Conservation (phyloP, 1,140 invertebrate species). For the Cephus cinctus region DNA sequence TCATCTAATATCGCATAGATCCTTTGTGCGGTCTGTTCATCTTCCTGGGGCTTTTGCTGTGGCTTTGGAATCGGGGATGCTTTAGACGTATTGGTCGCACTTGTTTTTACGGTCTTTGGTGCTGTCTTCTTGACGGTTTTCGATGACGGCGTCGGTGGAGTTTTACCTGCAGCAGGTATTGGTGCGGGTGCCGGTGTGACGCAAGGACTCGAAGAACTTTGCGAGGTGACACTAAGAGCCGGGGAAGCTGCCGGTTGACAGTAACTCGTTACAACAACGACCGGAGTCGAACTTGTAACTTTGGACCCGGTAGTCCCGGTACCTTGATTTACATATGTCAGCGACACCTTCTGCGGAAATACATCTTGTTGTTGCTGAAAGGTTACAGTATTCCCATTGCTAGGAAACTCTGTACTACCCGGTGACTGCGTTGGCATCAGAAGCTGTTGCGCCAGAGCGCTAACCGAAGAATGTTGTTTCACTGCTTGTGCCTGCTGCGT, state of each 20-base stretch:
- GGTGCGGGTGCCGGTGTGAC: slow-evolving; percentile 58
- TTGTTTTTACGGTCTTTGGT: slow-evolving; percentile 59
- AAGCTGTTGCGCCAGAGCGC: slow-evolving; percentile 41
- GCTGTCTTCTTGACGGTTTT: slow-evolving; percentile 58
- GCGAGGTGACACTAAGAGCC: slow-evolving; percentile 61
- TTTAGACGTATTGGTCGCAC: slow-evolving; percentile 62
- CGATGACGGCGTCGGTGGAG: slow-evolving; percentile 40
- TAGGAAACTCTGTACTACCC: slow-evolving; percentile 33
- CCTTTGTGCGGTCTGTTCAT: slow-evolving; percentile 77
- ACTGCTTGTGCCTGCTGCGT: slow-evolving; percentile 32
- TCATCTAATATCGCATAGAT: slow-evolving; percentile 79
- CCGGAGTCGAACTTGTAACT: slow-evolving; percentile 56
- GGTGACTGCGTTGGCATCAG: slow-evolving; percentile 44
- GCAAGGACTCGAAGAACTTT: slow-evolving; percentile 63
- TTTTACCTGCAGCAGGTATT: slow-evolving; percentile 45
- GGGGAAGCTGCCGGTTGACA: slow-evolving; percentile 63
- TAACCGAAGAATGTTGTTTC: slow-evolving; percentile 33
- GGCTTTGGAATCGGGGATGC: slow-evolving; percentile 67
- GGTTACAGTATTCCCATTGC: slow-evolving; percentile 36
- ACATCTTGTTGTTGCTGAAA: slow-evolving; percentile 41
- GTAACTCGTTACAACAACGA: slow-evolving; percentile 63
- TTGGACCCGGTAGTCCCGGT: slow-evolving; percentile 38
- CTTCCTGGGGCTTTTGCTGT: slow-evolving; percentile 75
- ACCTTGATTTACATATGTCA: slow-evolving; percentile 55
- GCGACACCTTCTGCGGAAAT: slow-evolving; percentile 47